Conservation (phyloP, 1,140 invertebrate genomes). For the Helicoverpa armigera region DNA sequence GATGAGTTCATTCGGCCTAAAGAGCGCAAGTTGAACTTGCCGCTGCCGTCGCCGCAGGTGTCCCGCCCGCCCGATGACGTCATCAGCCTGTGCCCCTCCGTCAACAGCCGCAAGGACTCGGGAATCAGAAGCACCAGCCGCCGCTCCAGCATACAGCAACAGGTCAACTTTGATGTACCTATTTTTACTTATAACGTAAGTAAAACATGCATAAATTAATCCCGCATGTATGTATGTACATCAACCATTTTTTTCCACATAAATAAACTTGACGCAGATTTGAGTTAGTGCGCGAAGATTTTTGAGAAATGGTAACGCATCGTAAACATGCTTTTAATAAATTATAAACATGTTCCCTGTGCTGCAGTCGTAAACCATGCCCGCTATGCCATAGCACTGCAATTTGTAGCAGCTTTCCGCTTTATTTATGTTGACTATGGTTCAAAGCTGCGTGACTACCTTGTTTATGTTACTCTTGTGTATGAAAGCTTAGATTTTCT, state of each 20-base stretch:
- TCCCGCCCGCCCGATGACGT: conserved; percentile 87
- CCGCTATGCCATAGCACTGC: conserved; percentile 22
- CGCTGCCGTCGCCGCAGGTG: conserved; percentile 66
- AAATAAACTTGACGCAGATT: conserved; percentile 50
- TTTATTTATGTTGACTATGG: conserved; percentile 9
- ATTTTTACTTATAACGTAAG: conserved; percentile 47
- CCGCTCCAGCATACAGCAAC: conserved; percentile 94
- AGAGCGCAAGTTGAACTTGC: conserved; percentile 73
- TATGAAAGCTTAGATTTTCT: neutral
- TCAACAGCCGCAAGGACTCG: conserved; percentile 95
- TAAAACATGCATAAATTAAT: conserved; percentile 23
- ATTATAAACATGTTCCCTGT: conserved; percentile 53
- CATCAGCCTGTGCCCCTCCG: conserved; percentile 90
- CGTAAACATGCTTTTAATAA: conserved; percentile 55
- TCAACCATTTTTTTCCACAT: conserved; percentile 41
- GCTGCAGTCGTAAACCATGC: conserved; percentile 50
- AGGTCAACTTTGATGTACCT: conserved; percentile 85
- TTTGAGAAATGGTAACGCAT: conserved; percentile 51
- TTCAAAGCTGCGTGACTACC: conserved; percentile 8
- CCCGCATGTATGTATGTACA: conserved; percentile 40
- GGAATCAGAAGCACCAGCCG: conserved; percentile 94
- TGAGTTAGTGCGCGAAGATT: conserved; percentile 42
- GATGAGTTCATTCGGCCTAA: conserved; percentile 73
- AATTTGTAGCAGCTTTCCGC: conserved; percentile 6
- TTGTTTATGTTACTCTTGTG: neutral